These are phyloP conservation scores for Danaus chrysippus DNA, from an alignment of 2,888 invertebrate genomes.

Conservation along the genomic window DNA sequence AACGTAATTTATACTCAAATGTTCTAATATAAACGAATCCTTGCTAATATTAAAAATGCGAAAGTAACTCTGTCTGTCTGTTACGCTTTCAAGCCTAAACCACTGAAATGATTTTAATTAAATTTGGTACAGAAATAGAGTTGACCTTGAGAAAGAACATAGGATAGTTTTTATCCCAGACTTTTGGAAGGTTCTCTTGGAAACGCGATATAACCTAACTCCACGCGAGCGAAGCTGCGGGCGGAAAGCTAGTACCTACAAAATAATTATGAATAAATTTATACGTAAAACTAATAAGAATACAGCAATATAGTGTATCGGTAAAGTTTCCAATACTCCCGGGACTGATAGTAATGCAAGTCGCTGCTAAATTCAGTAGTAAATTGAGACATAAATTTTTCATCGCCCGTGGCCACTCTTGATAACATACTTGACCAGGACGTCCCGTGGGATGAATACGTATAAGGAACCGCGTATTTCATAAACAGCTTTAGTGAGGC, in stretches of 20 bases:
- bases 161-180: too few relatives aligned
- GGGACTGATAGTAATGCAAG: constrained; percentile 57
- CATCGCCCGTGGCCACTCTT: constrained; percentile 71
- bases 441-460: constrained; percentile 74
- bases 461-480: constrained; percentile 79
- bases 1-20: too few relatives aligned
- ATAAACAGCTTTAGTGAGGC: constrained; percentile 58
- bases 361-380: constrained; percentile 53
- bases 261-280: neutral
- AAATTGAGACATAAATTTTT: constrained; percentile 80
- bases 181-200: too few relatives aligned
- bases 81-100: too few relatives aligned
- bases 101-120: too few relatives aligned
- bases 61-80: too few relatives aligned
- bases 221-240: too few relatives aligned
- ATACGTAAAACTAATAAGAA: neutral
- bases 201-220: too few relatives aligned
- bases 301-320: neutral
- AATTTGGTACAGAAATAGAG: too few relatives aligned
- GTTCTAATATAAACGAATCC: constrained; percentile 8
- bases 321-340: neutral
- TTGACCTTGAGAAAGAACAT: too few relatives aligned
- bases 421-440: constrained; percentile 77
- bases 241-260: too few relatives aligned
- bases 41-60: too few relatives aligned